Conservation (phyloP, 2,113 vertebrate genomes). For the Oreochromis aureus region DNA sequence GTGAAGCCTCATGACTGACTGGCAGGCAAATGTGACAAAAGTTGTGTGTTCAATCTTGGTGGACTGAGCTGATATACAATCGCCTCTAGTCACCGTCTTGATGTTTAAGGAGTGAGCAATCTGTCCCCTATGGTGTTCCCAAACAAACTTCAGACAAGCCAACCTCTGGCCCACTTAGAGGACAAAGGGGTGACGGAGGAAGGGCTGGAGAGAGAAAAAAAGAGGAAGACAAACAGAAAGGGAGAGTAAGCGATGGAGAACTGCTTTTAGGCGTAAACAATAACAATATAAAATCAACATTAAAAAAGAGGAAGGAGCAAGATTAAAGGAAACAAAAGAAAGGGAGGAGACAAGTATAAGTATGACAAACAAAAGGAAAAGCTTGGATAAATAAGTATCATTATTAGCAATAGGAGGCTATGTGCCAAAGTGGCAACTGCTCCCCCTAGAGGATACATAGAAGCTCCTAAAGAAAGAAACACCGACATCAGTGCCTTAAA, state of each 20-base stretch:
- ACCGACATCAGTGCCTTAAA: not conserved
- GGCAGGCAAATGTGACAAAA: slow-evolving; percentile 2
- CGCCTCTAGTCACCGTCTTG: not conserved
- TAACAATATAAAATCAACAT: not conserved
- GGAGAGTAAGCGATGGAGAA: not conserved
- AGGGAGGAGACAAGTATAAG: not conserved
- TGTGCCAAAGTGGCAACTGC: not conserved
- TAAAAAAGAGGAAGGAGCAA: not conserved
- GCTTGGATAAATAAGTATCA: not conserved
- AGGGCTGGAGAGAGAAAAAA: not conserved
- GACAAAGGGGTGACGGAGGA: not conserved
- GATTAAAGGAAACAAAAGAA: not conserved
- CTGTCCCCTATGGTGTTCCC: slow-evolving; percentile 29
- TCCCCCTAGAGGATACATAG: not conserved
- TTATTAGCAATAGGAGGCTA: too few species aligned
- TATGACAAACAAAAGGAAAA: not conserved
- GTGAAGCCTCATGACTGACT: not conserved
- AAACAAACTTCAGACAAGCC: slow-evolving; percentile 17
- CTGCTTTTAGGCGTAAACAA: not conserved
- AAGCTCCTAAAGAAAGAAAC: not conserved
- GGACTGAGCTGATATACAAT: slow-evolving; percentile 4
- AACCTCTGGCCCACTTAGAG: slow-evolving; percentile 25
- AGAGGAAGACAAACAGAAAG: not conserved
- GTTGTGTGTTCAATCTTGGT: not conserved
- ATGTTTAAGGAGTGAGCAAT: not conserved